Evolutionary conservation across 2,113 vertebrate genomes (phyloP).

Genomic region (Steatornis caripensis): DNA sequence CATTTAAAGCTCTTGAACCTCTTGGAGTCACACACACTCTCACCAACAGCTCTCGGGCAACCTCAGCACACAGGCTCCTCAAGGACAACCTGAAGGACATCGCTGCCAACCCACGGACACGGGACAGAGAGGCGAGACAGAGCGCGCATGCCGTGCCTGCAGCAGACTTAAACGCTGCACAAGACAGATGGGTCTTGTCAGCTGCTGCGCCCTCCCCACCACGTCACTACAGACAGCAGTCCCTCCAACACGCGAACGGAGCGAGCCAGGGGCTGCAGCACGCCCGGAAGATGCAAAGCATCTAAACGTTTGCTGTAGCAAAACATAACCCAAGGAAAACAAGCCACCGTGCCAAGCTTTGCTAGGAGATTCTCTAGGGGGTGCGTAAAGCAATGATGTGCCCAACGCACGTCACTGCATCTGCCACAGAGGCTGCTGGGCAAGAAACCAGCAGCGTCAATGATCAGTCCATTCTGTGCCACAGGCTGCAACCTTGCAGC

Average conservation of each 20-base stretch:
- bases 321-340: neutral
- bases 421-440: neutral
- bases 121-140: neutral
- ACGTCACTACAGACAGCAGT: neutral
- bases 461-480: neutral
- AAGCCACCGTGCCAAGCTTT: neutral
- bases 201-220: neutral
- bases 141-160: neutral
- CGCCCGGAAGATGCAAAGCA: neutral
- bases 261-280: neutral
- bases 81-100: neutral
- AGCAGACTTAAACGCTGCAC: neutral
- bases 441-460: neutral
- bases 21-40: neutral
- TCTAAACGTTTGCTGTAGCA: neutral
- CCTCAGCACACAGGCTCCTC: neutral
- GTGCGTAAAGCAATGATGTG: neutral
- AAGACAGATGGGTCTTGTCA: neutral
- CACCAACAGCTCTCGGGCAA: neutral
- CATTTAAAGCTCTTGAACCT: neutral
- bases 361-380: neutral
- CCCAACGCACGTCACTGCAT: fast-evolving
- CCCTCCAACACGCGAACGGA: neutral
- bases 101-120: neutral
- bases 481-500: neutral